phyloP scores from a whole-genome alignment of 1,140 invertebrate species.

The Helicoverpa armigera region DNA sequence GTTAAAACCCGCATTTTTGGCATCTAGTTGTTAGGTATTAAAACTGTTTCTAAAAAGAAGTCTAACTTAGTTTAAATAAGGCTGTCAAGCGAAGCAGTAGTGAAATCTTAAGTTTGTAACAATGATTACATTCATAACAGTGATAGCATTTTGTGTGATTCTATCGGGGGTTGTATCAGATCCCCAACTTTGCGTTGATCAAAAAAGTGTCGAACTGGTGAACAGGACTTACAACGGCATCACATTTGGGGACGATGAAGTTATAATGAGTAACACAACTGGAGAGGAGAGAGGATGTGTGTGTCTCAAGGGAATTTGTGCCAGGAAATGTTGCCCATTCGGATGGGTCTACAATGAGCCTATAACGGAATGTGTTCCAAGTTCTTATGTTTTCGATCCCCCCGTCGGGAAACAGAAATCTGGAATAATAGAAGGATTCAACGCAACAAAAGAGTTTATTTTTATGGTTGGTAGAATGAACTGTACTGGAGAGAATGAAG shows the following conservation, averaged over 20 bases:
- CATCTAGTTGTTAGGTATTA: too few relatives aligned
- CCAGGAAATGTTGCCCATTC: constrained; percentile 64
- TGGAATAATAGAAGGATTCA: not conserved
- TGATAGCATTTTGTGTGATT: not conserved
- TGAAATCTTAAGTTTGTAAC: too few relatives aligned
- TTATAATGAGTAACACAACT: not conserved
- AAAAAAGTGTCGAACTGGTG: constrained; percentile 8
- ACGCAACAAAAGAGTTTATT: constrained; percentile 2
- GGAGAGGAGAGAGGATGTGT: constrained; percentile 53
- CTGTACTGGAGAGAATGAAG: not conserved
- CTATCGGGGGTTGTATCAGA: too few relatives aligned
- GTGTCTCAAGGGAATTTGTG: constrained; percentile 59
- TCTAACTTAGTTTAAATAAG: too few relatives aligned
- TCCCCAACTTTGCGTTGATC: not conserved
- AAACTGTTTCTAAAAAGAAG: too few relatives aligned
- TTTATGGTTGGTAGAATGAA: not conserved
- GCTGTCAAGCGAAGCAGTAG: too few relatives aligned
- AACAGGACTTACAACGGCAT: not conserved
- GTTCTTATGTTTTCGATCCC: too few relatives aligned
- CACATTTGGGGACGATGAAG: not conserved
- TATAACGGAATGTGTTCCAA: not conserved
- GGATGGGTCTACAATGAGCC: not conserved
- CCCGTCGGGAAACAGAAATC: not conserved
- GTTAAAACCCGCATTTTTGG: too few relatives aligned
- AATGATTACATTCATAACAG: too few relatives aligned